Evolutionary conservation across 2,113 vertebrate species (phyloP), one percentile per base, ranked within the genome.

Genomic region (Centropus bengalensis): DNA sequence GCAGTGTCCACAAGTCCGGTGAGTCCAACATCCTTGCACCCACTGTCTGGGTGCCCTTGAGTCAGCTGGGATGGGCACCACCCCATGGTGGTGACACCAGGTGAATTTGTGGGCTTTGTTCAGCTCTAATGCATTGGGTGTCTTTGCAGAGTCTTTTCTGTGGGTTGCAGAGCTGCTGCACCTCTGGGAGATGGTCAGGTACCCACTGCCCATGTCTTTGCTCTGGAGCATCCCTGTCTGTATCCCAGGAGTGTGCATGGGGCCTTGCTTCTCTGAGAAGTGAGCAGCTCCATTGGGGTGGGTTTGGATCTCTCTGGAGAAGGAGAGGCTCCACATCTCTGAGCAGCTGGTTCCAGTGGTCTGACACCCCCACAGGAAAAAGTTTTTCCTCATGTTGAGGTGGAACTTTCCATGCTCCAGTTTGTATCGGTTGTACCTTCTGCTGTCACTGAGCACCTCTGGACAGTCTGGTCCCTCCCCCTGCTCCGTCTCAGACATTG

Each of bases 1-100:
- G 98, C 93, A 99, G 96, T 5, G 99, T 99, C 76, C 98, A 99
- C 96, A 98, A 98, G 96, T 98, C 99, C n/a, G 99, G 99, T 99
- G 91, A 98, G 98, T 59, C 0, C 0, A 36, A 36, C 3, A 8
- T 28, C 19, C 12, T 21, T 1, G 62, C 4, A 2, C 70, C 32
- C 4, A 0, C 8, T 5, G 22, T 8, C 36, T 1, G 2, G 5
- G n/a, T 30, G 30, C 36, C 54, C 59, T 52, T 1, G 4, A 28
- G 45, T 38, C 3, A 4, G 2, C 12, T 0, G 19, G 10, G 15
- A 9, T 0, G 47, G 82, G 9, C 68, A 32, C 26, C 0, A 0
- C 26, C 45, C 62, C 1, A 1, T 1, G 3, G 24, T 0, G 15
- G 38, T 44, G 63, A 23, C 52, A 10, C 10, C 0, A 0, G 28